Evolutionary conservation across 2,797 vertebrate genomes (phyloP), one percentile per base, ranked within the genome.

Genomic region (Synaphobranchus kaupii): DNA sequence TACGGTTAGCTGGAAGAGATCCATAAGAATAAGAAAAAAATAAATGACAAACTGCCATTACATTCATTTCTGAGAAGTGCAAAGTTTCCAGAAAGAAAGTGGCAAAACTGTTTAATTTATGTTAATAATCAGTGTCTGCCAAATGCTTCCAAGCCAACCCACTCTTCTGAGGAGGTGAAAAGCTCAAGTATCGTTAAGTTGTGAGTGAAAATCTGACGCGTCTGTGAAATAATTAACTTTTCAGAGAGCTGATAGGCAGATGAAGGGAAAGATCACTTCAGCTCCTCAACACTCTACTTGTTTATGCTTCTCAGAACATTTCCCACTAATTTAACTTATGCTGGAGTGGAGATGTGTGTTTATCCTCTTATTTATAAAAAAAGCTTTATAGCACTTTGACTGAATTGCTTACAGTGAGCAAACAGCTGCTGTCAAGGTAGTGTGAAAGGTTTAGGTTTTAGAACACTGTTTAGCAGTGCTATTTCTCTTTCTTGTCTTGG

Each of bases 41-140:
- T 31, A 22, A 56, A 47, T 39, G 4, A 25, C 76, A 58, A 81
- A 13, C 83, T 60, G 47, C 58, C 34, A 63, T 13, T 48, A 71
- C 71, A 20, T 39, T 68, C 25, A 63, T 54, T 50, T 63, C 58
- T 66, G 34, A 50, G 50, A 84, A 83, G 86, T 82, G 58, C 78
- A n/a, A 78, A 82, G 60, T 80, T 82, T 44, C 91, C 87, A 71
- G 31, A 68, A 89, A 89, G 90, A 73, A 93, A 91, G 90, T 86
- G 88, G 80, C 87, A 63, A 73, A 84, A 84, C 90, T 91, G 86
- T 80, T 73, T 85, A 92, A 84, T 90, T 91, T 92, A 54, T 91
- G 86, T 92, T 91, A 89, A 91, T 68, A 68, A 84, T 28, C 58
- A 88, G 44, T 89, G 81, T 90, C 88, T 86, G 86, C 83, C 83